These are phyloP conservation scores for Orthosia cruda DNA, from an alignment of 2,888 invertebrate species.

Conservation along the genomic window DNA sequence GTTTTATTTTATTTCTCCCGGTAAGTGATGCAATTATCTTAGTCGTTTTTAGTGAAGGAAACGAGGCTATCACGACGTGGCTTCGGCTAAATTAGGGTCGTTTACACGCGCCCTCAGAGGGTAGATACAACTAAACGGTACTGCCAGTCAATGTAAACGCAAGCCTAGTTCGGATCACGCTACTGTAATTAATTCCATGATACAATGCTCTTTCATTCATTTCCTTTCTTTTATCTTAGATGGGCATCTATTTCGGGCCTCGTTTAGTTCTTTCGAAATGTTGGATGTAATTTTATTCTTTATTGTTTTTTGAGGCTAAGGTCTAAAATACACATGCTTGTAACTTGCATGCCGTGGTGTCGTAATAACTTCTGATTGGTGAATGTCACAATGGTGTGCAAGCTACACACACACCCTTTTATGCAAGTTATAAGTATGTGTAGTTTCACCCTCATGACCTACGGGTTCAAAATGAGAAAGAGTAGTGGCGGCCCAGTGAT, in stretches of 20 bases:
- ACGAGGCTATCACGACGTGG: conserved; percentile 3
- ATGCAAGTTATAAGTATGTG: too few species aligned
- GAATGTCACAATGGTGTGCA: too few species aligned
- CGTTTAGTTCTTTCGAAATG: conserved; percentile 22
- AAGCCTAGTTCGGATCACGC: conserved; percentile 46
- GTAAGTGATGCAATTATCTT: conserved; percentile 19
- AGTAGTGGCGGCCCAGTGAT: too few species aligned
- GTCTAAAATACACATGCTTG: too few species aligned
- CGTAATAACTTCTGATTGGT: too few species aligned
- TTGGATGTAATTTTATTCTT: conserved; percentile 9
- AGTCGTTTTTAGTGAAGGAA: conserved; percentile 9
- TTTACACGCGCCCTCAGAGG: conserved; percentile 24
- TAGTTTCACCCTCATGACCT: too few species aligned
- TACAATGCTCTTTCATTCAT: conserved; percentile 40
- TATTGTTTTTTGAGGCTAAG: not conserved
- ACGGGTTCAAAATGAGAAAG: too few species aligned
- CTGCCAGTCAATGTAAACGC: conserved; percentile 43
- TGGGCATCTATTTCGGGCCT: conserved; percentile 24
- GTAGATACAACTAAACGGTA: conserved; percentile 32
- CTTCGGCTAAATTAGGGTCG: conserved; percentile 32
- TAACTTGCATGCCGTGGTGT: too few species aligned
- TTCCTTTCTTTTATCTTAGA: conserved; percentile 46
- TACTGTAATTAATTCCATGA: conserved; percentile 52
- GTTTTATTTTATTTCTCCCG: conserved; percentile 14
- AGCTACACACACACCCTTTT: too few species aligned